phyloP scores from a whole-genome alignment of 1,140 invertebrate species.

The Scylla paramamosain region DNA sequence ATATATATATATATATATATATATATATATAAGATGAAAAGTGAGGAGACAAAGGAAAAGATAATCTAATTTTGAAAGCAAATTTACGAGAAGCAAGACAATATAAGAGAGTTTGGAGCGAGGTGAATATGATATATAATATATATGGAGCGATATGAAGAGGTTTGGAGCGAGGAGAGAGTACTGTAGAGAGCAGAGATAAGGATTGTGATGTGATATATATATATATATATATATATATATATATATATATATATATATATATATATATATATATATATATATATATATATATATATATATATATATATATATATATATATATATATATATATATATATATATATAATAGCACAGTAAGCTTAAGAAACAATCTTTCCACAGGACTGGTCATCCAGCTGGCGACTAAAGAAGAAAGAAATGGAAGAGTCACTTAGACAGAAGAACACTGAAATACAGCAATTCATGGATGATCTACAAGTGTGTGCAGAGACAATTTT shows the following conservation, averaged over 20 bases:
- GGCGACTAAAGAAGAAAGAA: slow-evolving; percentile 65
- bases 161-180: too few species aligned
- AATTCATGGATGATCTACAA: slow-evolving; percentile 71
- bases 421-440: slow-evolving; percentile 60
- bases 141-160: too few species aligned
- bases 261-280: neutral
- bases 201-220: too few species aligned
- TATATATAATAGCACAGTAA: neutral
- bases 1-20: too few species aligned
- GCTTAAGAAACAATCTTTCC: too few species aligned
- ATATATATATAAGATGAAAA: too few species aligned
- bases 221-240: neutral
- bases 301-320: neutral
- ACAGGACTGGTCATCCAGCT: slow-evolving; percentile 67
- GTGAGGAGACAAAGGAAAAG: too few species aligned
- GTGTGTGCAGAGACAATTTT: slow-evolving; percentile 19
- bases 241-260: neutral
- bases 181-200: too few species aligned
- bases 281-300: neutral
- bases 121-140: too few species aligned
- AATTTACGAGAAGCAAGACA: too few species aligned
- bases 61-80: too few species aligned
- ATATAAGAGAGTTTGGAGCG: too few species aligned
- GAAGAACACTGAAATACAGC: slow-evolving; percentile 64
- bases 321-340: neutral